Base-by-base conservation (phyloP, 2,888 invertebrate genomes). In the Callinectes sapidus region DNA sequence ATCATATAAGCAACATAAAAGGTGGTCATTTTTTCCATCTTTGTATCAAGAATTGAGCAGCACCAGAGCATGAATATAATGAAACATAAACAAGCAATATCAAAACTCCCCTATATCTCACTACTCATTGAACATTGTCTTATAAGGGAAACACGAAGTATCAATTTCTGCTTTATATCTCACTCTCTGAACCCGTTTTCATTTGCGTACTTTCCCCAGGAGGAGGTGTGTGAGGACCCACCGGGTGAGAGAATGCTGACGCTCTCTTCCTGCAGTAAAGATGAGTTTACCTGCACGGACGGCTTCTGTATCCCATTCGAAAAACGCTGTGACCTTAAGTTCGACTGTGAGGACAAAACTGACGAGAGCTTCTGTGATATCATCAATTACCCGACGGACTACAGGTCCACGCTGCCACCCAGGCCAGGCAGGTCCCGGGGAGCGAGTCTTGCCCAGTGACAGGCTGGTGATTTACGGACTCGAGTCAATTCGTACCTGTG, bases 261-360 rank as follows among this genome's bases (percentile, higher is more conserved):
- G 8, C 54, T 93, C 35, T 90, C 93, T 23, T 42, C 91, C n/a
- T 93, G 93, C 87, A 87, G 54, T 10, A n/a, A 14, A 10, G 71
- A 39, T 35, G 81, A 91, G 85, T 93, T 91, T 48, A 91, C 91
- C n/a, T 93, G 91, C 77, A 89, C 88, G 81, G 91, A 91, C 61
- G 93, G 93, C 54, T 88, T 81, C 77, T 93, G 93, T 71, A 88
- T 93, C 42, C 87, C 87, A 48, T 93, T 93, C 81, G 16, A 28
- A 55, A 93, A 54, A 16, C 71, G 93, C 39, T 92, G 92, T 55
- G 92, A 92, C 92, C 90, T 92, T 32, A 92, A 92, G 88, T 92
- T 92, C 81, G 92, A 92, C 92, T 92, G 92, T 55, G 81, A 77
- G 35, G 92, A 92, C 92, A 90, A 92, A 48, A 88, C 92, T 6